A percentile compares a stretch with the other conserved stretches of the same genome.
These are phyloP conservation scores for Cacoxenus indagator DNA, from an alignment of 2,888 invertebrate species.

Conservation along the genomic window DNA sequence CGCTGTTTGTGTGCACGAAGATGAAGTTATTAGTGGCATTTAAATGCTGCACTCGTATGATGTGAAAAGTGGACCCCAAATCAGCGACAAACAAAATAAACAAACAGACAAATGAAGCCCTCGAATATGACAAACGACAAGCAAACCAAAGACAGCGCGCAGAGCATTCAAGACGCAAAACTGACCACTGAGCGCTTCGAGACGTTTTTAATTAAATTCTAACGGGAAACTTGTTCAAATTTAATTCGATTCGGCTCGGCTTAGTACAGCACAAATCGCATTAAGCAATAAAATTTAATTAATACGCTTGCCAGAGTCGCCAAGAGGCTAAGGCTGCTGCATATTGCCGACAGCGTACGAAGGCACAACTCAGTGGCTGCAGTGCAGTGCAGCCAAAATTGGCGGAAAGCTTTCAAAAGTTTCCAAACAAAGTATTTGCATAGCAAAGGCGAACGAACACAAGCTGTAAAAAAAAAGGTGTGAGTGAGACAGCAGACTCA, in stretches of 20 bases:
- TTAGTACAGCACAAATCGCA: neutral
- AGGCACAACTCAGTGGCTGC: neutral
- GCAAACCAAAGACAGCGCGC: too few species aligned
- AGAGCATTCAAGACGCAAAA: neutral
- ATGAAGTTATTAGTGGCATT: too few species aligned
- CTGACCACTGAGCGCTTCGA: neutral
- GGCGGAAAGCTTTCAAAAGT: too few species aligned
- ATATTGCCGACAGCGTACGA: neutral
- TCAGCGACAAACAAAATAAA: too few species aligned
- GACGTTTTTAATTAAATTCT: constrained; percentile 34
- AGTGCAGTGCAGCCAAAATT: neutral
- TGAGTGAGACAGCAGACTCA: neutral
- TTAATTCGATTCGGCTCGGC: constrained; percentile 3
- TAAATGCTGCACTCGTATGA: too few species aligned
- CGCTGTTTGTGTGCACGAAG: too few species aligned
- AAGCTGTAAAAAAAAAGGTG: neutral
- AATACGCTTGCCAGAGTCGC: constrained; percentile 31
- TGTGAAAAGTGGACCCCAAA: too few species aligned
- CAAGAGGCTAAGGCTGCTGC: neutral
- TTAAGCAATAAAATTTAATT: constrained; percentile 58
- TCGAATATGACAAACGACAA: too few species aligned
- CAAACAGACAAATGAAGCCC: too few species aligned
- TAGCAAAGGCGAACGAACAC: neutral
- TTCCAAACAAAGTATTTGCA: neutral
- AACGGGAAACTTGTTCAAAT: constrained; percentile 29